Conservation (phyloP, 1,140 invertebrate species). For the Bombyx mandarina region DNA sequence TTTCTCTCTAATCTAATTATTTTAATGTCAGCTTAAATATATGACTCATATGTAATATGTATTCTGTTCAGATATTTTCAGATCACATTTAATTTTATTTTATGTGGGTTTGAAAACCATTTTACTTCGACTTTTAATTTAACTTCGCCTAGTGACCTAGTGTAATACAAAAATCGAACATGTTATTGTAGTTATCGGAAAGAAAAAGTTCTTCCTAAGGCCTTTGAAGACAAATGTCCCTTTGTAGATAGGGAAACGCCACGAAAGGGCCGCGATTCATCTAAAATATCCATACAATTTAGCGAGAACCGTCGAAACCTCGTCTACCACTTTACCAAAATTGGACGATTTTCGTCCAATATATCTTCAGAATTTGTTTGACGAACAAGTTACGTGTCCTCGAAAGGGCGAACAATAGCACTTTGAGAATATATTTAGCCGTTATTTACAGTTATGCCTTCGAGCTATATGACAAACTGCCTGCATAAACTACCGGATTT, state of each 20-base stretch:
- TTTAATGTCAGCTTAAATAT: too few relatives aligned
- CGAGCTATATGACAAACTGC: not conserved
- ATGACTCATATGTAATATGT: too few relatives aligned
- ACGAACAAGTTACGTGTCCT: constrained; percentile 44
- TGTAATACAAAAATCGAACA: too few relatives aligned
- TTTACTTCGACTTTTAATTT: too few relatives aligned
- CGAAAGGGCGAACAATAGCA: constrained; percentile 35
- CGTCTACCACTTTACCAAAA: constrained; percentile 59
- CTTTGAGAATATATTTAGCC: constrained; percentile 36
- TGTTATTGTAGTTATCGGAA: constrained; percentile 14
- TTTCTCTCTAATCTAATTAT: too few relatives aligned
- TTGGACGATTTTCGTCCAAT: constrained; percentile 58
- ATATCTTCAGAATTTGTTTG: constrained; percentile 60
- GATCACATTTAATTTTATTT: too few relatives aligned
- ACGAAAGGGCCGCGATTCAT: constrained; percentile 59
- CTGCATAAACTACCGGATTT: too few relatives aligned
- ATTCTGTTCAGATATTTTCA: too few relatives aligned
- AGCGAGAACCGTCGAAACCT: constrained; percentile 59
- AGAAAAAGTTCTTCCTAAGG: constrained; percentile 51
- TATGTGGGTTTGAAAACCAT: too few relatives aligned
- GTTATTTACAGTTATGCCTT: constrained; percentile 44
- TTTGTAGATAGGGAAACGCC: constrained; percentile 60
- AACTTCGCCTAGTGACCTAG: too few relatives aligned
- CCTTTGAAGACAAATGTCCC: constrained; percentile 60
- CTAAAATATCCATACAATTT: constrained; percentile 68